Conservation (phyloP, 1,140 invertebrate species). For the Temnothorax nylanderi region DNA sequence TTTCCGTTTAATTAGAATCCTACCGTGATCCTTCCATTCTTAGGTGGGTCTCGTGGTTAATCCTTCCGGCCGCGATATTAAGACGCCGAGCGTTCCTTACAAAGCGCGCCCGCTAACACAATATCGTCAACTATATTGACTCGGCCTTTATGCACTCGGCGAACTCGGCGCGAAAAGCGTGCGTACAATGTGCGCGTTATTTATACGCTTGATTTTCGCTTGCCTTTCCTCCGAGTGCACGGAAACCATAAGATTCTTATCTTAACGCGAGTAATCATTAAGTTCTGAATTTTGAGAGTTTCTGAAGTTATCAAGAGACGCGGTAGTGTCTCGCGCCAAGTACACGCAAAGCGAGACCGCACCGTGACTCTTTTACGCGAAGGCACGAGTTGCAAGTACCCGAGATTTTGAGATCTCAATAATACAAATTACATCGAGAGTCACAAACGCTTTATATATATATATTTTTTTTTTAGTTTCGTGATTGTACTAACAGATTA, state of each 20-base stretch:
- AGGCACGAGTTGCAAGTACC: no score
- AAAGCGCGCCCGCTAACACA: conserved; percentile 66
- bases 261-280: not conserved
- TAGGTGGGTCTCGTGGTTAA: conserved; percentile 75
- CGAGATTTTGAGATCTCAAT: no score
- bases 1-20: conserved; percentile 83
- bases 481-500: conserved; percentile 16
- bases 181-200: conserved; percentile 48
- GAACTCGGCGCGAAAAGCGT: conserved; percentile 38
- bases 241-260: not conserved
- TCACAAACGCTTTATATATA: not conserved
- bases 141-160: conserved; percentile 69
- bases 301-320: no score
- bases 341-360: no score
- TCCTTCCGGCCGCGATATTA: conserved; percentile 78
- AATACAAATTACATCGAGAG: not conserved
- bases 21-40: conserved; percentile 80
- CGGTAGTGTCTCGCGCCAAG: no score
- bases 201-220: conserved; percentile 55
- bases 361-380: no score
- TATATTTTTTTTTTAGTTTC: not conserved
- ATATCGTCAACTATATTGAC: conserved; percentile 72
- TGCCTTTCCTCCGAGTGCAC: not conserved
- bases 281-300: no score
- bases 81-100: conserved; percentile 74